Evolutionary conservation across 2,113 vertebrate genomes (phyloP).

Genomic region (Protomyctophum bolini): DNA sequence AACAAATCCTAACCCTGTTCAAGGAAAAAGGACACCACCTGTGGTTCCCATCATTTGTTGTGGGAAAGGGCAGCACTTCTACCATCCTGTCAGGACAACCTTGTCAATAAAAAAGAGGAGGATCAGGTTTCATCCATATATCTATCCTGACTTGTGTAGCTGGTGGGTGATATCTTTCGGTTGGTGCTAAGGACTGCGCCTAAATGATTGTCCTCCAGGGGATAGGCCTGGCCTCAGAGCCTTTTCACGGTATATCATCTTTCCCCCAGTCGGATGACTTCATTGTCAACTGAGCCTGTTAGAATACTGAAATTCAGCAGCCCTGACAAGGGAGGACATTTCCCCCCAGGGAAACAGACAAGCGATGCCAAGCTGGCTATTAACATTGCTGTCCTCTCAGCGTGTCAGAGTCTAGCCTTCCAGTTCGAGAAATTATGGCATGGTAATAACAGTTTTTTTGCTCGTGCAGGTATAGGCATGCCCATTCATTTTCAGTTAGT

Average conservation of each 20-base stretch:
- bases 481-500: conserved; percentile 25
- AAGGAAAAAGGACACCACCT: no score
- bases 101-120: background rate
- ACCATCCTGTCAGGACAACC: background rate
- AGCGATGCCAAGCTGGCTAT: conserved; percentile 49
- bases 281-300: conserved; percentile 62
- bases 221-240: conserved; percentile 21
- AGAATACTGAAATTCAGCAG: conserved; percentile 29
- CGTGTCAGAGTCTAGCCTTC: conserved; percentile 43
- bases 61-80: background rate
- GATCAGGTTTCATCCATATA: background rate
- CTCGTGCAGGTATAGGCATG: conserved; percentile 25
- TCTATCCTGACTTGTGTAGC: conserved; percentile 9
- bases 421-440: conserved; percentile 47
- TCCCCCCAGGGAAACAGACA: conserved; percentile 53
- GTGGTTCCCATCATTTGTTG: background rate
- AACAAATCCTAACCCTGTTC: no score
- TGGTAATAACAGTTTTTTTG: conserved; percentile 51
- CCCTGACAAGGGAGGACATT: conserved; percentile 14
- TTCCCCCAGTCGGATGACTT: conserved; percentile 59
- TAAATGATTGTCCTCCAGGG: conserved; percentile 40
- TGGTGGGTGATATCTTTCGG: conserved; percentile 26
- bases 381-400: conserved; percentile 37
- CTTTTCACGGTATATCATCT: conserved; percentile 45
- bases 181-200: conserved; percentile 15